Conservation (phyloP, 2,113 vertebrate genomes). For the Cinclus cinclus region DNA sequence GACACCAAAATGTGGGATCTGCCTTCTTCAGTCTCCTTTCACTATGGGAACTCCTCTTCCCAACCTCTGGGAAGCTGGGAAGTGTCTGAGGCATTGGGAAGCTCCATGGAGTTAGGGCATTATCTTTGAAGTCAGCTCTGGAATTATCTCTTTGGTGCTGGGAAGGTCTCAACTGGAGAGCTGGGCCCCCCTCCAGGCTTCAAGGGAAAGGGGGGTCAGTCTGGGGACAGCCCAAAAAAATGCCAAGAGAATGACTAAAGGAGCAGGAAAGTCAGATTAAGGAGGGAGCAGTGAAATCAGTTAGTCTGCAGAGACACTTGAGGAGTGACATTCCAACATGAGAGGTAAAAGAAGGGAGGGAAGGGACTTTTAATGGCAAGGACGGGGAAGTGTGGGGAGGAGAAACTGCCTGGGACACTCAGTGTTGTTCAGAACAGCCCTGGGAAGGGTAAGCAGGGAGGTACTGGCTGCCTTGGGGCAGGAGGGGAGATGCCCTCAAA, state of each 20-base stretch:
- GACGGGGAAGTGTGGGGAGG: neutral
- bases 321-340: neutral
- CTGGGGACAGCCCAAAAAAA: neutral
- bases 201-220: slow-evolving; percentile 1
- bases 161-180: neutral
- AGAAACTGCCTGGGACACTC: neutral
- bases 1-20: neutral
- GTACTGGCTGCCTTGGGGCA: neutral
- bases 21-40: neutral
- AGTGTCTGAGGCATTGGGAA: neutral
- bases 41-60: neutral
- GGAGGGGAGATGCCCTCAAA: neutral
- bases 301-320: neutral
- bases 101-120: neutral
- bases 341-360: neutral
- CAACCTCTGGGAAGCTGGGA: neutral
- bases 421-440: neutral
- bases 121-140: neutral
- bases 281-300: neutral
- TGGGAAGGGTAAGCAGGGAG: neutral
- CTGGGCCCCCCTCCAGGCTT: neutral
- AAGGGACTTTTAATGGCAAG: neutral
- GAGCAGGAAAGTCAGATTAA: neutral
- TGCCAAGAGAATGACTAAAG: neutral
- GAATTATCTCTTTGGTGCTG: neutral